Percentiles rank a stretch among this genome's conserved stretches.
phyloP scores from a whole-genome alignment of 2,797 vertebrate species.

The Schizopygopsis malacanthus region DNA sequence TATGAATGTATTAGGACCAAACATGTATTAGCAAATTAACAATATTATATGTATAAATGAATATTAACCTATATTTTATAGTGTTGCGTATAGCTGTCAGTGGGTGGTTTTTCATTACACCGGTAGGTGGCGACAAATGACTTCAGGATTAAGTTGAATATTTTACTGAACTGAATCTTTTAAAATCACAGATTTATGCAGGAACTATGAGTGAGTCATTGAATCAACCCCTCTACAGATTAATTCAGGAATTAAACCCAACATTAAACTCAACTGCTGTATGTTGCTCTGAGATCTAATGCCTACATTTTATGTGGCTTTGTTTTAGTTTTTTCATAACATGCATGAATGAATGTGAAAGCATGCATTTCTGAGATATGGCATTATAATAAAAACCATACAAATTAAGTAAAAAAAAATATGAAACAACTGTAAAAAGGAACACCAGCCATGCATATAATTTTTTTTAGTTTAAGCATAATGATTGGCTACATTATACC shows the following conservation, averaged over 20 bases:
- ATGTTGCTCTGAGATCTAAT: not conserved
- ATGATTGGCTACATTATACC: not conserved
- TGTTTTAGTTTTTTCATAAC: not conserved
- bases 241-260: not conserved
- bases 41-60: not conserved
- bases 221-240: not conserved
- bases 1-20: not conserved
- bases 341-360: not conserved
- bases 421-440: too few relatives aligned
- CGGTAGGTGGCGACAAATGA: not conserved
- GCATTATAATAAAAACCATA: not conserved
- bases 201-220: not conserved
- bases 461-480: too few relatives aligned
- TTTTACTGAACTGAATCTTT: not conserved
- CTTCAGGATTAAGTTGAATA: not conserved
- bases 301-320: not conserved
- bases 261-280: not conserved
- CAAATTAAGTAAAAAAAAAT: constrained; percentile 32
- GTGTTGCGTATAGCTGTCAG: not conserved
- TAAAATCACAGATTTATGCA: not conserved
- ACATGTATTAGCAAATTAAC: not conserved
- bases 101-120: not conserved
- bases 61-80: not conserved
- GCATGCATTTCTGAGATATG: not conserved
- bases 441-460: too few relatives aligned